phyloP scores from a whole-genome alignment of 2,113 vertebrate species.

The Fulica atra region DNA sequence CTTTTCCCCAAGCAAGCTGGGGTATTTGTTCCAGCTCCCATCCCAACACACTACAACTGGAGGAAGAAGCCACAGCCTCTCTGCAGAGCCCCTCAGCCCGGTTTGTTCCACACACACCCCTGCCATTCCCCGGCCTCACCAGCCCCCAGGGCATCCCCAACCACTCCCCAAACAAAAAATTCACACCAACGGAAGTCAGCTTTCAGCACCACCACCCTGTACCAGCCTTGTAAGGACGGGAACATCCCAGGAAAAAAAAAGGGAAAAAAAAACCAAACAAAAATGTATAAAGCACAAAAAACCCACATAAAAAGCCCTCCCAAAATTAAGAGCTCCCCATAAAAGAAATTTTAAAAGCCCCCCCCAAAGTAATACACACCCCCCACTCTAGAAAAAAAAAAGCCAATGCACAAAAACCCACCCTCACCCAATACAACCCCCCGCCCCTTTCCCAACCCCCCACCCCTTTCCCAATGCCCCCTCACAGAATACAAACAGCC shows the following conservation, averaged over 20 bases:
- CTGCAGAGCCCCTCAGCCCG: not conserved
- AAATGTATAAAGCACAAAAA: too few relatives aligned
- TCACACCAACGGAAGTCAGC: fast-evolving
- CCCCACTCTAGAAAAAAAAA: too few relatives aligned
- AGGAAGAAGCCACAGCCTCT: fast-evolving
- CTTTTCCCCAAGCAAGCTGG: not conserved
- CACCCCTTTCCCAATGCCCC: too few relatives aligned
- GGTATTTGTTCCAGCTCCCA: fast-evolving
- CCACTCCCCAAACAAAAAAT: fast-evolving
- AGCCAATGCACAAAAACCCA: too few relatives aligned
- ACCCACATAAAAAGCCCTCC: too few relatives aligned
- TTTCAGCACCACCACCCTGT: fast-evolving
- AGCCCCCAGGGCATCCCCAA: too few relatives aligned
- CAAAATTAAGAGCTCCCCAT: too few relatives aligned
- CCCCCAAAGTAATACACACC: too few relatives aligned
- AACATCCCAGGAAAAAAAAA: fast-evolving
- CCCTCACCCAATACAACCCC: too few relatives aligned
- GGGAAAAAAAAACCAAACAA: not conserved
- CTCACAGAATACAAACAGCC: fast-evolving
- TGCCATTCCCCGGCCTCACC: too few relatives aligned
- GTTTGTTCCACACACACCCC: too few relatives aligned
- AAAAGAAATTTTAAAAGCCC: too few relatives aligned
- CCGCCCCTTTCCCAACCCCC: not conserved
- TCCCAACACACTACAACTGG: fast-evolving
- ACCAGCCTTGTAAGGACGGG: fast-evolving